Percentiles rank a stretch among this genome's conserved stretches.
Evolutionary conservation across 2,888 invertebrate genomes (phyloP).

Genomic region (Phytoseiulus persimilis): DNA sequence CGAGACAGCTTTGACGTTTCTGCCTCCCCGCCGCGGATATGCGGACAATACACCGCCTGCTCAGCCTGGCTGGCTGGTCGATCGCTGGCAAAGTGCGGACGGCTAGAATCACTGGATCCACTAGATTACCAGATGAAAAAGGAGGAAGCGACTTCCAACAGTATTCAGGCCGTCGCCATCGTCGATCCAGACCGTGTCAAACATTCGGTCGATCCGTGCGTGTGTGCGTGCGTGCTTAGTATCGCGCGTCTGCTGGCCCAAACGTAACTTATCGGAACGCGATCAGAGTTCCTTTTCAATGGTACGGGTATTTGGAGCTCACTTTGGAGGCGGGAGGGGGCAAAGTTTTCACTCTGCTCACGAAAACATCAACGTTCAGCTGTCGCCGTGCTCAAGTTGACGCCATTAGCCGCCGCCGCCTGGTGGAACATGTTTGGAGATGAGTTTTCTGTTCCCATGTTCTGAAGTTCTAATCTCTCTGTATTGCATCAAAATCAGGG

Average conservation of each 20-base stretch:
- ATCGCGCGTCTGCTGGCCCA: background rate
- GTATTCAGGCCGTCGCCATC: background rate
- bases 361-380: too few relatives aligned
- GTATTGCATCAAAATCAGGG: too few relatives aligned
- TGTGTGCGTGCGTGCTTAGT: background rate
- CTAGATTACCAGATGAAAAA: background rate
- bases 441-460: too few relatives aligned
- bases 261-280: background rate
- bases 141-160: background rate
- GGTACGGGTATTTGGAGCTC: too few relatives aligned
- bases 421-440: too few relatives aligned
- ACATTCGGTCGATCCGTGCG: background rate
- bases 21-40: background rate
- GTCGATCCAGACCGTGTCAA: background rate
- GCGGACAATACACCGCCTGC: conserved; percentile 5
- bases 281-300: background rate
- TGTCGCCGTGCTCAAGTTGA: too few relatives aligned
- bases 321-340: too few relatives aligned
- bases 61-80: background rate
- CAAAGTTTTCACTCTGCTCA: too few relatives aligned
- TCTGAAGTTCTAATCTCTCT: too few relatives aligned
- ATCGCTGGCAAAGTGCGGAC: background rate
- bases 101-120: background rate
- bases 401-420: too few relatives aligned
- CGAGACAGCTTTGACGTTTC: conserved; percentile 5